A percentile compares a stretch with the other conserved stretches of the same genome.
Conservation (phyloP, 53 echinoderm and acorn worm genomes). For the Echinarachnius parma region DNA sequence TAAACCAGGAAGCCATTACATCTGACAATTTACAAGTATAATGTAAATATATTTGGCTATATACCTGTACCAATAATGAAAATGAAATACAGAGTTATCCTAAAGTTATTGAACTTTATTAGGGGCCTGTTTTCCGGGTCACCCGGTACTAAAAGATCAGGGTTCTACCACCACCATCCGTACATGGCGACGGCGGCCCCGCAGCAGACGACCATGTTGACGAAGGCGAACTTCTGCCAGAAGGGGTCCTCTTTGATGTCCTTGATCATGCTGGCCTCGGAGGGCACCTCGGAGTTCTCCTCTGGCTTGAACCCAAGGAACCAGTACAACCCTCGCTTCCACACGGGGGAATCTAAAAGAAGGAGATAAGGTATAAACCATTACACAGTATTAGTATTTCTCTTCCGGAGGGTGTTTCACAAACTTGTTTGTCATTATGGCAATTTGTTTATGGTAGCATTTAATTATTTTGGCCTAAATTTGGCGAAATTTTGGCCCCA, state of each 20-base stretch:
- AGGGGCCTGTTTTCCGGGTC: too few species aligned
- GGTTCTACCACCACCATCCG: slow-evolving; percentile 35
- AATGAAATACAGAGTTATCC: too few species aligned
- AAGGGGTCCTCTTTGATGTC: slow-evolving; percentile 65
- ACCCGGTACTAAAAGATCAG: too few species aligned
- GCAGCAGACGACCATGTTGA: slow-evolving; percentile 61
- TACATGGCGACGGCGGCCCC: slow-evolving; percentile 13
- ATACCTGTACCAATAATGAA: neutral
- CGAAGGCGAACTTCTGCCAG: slow-evolving; percentile 59
- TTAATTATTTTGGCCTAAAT: too few species aligned
- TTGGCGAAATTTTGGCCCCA: too few species aligned
- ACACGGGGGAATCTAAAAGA: slow-evolving; percentile 44
- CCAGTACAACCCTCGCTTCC: slow-evolving; percentile 65
- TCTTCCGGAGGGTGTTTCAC: too few species aligned
- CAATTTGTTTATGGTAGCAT: too few species aligned
- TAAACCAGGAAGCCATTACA: too few species aligned
- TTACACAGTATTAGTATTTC: too few species aligned
- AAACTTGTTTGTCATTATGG: too few species aligned
- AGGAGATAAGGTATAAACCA: too few species aligned
- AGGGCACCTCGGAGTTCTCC: slow-evolving; percentile 41
- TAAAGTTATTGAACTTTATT: neutral
- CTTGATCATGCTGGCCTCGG: slow-evolving; percentile 54
- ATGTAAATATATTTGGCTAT: neutral
- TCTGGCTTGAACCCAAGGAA: slow-evolving; percentile 61
- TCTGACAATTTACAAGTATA: too few species aligned